Conservation (phyloP, 1,140 invertebrate species). For the Teleopsis dalmanni region DNA sequence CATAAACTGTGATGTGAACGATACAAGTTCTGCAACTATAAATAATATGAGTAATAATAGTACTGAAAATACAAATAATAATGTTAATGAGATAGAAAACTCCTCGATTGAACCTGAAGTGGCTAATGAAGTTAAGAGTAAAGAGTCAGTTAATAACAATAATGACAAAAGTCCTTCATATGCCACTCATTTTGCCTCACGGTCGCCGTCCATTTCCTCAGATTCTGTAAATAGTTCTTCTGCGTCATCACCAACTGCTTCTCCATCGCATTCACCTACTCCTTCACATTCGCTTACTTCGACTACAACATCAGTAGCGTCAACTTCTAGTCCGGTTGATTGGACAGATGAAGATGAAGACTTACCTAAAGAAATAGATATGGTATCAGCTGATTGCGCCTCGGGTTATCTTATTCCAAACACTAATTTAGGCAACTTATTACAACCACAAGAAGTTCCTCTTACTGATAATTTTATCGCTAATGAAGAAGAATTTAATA, state of each 20-base stretch:
- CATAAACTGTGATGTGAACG: conserved; percentile 7
- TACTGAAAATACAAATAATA: conserved; percentile 3
- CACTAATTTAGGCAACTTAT: conserved; percentile 41
- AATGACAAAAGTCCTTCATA: conserved; percentile 1
- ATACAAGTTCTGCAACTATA: neutral
- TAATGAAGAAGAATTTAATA: conserved; percentile 34
- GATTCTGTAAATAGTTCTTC: conserved; percentile 27
- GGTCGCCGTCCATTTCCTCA: conserved; percentile 31
- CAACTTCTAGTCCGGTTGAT: conserved; percentile 31
- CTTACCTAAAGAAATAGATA: conserved; percentile 13
- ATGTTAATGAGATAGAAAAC: too few relatives aligned
- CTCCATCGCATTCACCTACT: conserved; percentile 30
- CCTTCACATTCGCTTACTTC: conserved; percentile 37
- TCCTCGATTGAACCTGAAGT: too few relatives aligned
- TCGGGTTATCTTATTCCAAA: conserved; percentile 42
- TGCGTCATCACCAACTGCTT: conserved; percentile 20
- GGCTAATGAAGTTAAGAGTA: neutral
- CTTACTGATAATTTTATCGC: conserved; percentile 42
- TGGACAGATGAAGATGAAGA: conserved; percentile 38
- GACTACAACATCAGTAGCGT: conserved; percentile 21
- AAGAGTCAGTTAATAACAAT: neutral
- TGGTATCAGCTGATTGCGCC: conserved; percentile 36
- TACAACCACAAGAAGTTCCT: conserved; percentile 40
- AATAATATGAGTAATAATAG: neutral
- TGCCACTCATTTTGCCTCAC: neutral